These are phyloP conservation scores for Xanthostigma xanthostigma DNA, from an alignment of 2,888 invertebrate species.

Conservation along the genomic window DNA sequence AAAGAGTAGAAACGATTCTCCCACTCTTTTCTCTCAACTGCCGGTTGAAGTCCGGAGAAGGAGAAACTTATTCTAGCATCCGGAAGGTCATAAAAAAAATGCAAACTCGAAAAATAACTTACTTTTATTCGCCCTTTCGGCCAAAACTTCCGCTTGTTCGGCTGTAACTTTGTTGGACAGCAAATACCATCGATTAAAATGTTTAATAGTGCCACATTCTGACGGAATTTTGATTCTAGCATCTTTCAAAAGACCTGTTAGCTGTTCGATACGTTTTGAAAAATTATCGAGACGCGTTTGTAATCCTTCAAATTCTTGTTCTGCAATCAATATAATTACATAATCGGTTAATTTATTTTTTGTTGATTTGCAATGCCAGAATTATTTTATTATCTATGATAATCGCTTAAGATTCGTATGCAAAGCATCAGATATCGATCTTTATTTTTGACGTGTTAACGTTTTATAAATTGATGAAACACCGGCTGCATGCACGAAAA, in stretches of 20 bases:
- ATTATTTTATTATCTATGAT: too few species aligned
- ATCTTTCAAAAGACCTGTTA: slow-evolving; percentile 25
- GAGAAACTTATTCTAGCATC: too few species aligned
- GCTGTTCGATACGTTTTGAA: slow-evolving; percentile 25
- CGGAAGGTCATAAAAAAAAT: background rate
- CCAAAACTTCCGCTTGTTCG: slow-evolving; percentile 21
- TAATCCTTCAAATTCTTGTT: slow-evolving; percentile 23
- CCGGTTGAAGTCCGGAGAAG: too few species aligned
- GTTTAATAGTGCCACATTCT: slow-evolving; percentile 20
- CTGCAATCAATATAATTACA: slow-evolving; percentile 15
- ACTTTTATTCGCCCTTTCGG: slow-evolving; percentile 24
- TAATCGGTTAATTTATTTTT: slow-evolving; percentile 13
- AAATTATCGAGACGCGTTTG: slow-evolving; percentile 25
- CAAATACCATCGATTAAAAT: slow-evolving; percentile 15
- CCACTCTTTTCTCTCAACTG: too few species aligned
- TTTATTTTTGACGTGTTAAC: too few species aligned
- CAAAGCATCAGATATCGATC: too few species aligned
- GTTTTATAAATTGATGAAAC: too few species aligned
- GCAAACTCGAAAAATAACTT: slow-evolving; percentile 9
- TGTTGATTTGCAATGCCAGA: slow-evolving; percentile 10
- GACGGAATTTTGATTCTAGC: slow-evolving; percentile 27
- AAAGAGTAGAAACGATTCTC: too few species aligned
- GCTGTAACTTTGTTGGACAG: slow-evolving; percentile 21
- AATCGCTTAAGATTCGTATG: too few species aligned
- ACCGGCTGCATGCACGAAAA: too few species aligned